Base-by-base conservation (phyloP, 2,888 invertebrate species). In the Bugula neritina region DNA sequence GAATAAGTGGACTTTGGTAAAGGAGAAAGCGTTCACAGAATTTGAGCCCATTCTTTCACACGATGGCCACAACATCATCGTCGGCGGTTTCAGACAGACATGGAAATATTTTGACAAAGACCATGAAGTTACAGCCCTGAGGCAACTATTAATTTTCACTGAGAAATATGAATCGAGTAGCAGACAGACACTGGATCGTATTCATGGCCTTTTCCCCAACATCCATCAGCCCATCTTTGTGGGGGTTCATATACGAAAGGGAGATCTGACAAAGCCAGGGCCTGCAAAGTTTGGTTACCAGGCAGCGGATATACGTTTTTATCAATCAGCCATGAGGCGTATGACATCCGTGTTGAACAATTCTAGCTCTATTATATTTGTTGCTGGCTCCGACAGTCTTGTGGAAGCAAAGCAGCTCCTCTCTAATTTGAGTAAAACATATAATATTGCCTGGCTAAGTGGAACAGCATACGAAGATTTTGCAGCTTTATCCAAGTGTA, bases 401-500 rank as follows among this genome's bases (percentile, higher is more conserved):
- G n/a, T 3, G 10, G 31, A 29, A 31, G 29, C 29, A 31, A 63
- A 63, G 27, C 2, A 2, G 2, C 10, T 63, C 3, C 63, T 63
- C 17, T 63, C 63, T 10, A n/a, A 13, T 25, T 21, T 63, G 31
- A 31, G 10, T 10, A 34, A 63, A 10, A 29, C 27, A 10, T 63
- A 29, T 34, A 63, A 63, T 27, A 31, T 63, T 63, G 27, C 17
- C 5, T 63, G 63, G 63, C 5, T 63, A 27, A 21, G 10, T 10
- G 63, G 63, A 27, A 25, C 27, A 29, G 63, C 63, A 13, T 63
- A 29, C 31, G 63, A 63, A 63, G 63, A 63, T 31, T 63, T 63
- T 63, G 63, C 63, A 31, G 34, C 63, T 27, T n/a, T 63, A n/a
- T 63, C 63, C 5, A 31, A 63, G 17, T 63, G 63, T n/a, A 63